Conservation (phyloP, 1,140 invertebrate genomes). For the Maniola jurtina region DNA sequence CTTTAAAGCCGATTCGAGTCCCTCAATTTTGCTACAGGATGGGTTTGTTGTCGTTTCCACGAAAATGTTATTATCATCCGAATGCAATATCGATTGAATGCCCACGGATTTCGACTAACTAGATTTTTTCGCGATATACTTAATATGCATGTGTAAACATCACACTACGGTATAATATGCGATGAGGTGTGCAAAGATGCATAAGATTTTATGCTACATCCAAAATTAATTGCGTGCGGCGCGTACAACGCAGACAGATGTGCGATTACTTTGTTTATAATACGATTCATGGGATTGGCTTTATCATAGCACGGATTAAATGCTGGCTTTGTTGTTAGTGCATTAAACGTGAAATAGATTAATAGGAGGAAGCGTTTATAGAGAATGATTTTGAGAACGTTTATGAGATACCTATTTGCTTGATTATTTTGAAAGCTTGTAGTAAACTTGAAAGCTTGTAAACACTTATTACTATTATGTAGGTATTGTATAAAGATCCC, state of each 20-base stretch:
- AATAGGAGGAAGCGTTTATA: constrained; percentile 55
- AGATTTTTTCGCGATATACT: no score
- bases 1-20: no score
- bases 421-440: constrained; percentile 61
- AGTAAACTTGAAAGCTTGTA: constrained; percentile 66
- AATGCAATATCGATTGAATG: no score
- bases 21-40: no score
- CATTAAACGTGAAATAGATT: constrained; percentile 67
- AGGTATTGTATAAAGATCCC: neutral
- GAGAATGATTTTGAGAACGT: constrained; percentile 17
- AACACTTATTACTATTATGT: constrained; percentile 58
- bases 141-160: no score
- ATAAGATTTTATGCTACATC: no score
- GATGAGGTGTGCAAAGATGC: no score
- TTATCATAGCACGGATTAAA: constrained; percentile 54
- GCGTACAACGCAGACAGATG: neutral
- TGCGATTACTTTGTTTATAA: constrained; percentile 32
- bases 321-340: constrained; percentile 70
- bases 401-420: no score
- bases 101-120: no score
- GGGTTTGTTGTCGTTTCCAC: no score
- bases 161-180: no score
- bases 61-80: no score
- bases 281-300: constrained; percentile 59
- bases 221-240: neutral